These are phyloP conservation scores for Noctua pronuba DNA, from an alignment of 2,888 invertebrate genomes.

Conservation along the genomic window DNA sequence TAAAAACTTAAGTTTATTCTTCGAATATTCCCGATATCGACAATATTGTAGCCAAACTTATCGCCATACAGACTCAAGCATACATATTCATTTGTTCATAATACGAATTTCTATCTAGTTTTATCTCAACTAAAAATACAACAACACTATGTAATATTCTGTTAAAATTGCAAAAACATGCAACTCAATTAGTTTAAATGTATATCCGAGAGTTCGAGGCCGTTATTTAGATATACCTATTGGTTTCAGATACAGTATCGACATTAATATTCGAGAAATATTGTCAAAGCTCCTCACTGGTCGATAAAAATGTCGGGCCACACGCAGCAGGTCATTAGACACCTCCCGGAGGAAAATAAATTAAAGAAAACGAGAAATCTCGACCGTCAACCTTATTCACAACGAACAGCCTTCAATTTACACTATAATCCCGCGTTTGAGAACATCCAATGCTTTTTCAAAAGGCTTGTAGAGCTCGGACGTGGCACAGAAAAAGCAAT, in stretches of 20 bases:
- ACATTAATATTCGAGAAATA: slow-evolving; percentile 88
- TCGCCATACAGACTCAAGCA: slow-evolving; percentile 36
- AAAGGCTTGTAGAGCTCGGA: not conserved
- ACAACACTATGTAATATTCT: slow-evolving; percentile 52
- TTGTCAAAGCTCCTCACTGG: slow-evolving; percentile 87
- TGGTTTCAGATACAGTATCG: slow-evolving; percentile 81
- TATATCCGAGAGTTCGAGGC: slow-evolving; percentile 61
- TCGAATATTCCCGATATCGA: slow-evolving; percentile 35
- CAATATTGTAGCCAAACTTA: slow-evolving; percentile 52
- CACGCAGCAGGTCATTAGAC: slow-evolving; percentile 90
- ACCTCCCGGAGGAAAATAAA: slow-evolving; percentile 89
- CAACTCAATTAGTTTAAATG: slow-evolving; percentile 75
- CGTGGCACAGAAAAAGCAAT: slow-evolving; percentile 63
- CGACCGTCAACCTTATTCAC: slow-evolving; percentile 83
- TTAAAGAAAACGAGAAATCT: slow-evolving; percentile 89
- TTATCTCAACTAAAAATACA: slow-evolving; percentile 64
- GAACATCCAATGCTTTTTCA: slow-evolving; percentile 64
- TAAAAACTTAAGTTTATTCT: slow-evolving; percentile 71
- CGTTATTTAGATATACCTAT: slow-evolving; percentile 73
- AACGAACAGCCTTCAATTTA: slow-evolving; percentile 70
- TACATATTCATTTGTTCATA: slow-evolving; percentile 67
- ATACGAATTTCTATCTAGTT: slow-evolving; percentile 60
- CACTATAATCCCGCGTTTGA: slow-evolving; percentile 45
- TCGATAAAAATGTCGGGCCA: slow-evolving; percentile 89
- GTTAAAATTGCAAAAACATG: slow-evolving; percentile 71